A percentile compares a stretch with the other conserved stretches of the same genome.
Evolutionary conservation across 2,888 invertebrate species (phyloP).

Genomic region (Eucera pruinosa): DNA sequence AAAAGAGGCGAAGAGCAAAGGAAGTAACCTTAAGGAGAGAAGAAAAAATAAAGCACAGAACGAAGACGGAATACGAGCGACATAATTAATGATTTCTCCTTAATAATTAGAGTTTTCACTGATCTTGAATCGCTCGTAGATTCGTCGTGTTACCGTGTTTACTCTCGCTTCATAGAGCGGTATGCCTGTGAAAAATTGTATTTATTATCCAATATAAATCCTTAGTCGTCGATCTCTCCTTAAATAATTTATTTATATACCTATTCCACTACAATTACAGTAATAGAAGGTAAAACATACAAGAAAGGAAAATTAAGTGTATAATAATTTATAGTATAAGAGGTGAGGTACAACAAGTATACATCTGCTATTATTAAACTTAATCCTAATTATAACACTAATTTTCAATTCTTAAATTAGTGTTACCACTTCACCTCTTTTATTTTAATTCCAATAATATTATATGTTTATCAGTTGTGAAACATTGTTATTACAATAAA

Average conservation of each 20-base stretch:
- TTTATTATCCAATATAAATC: background rate
- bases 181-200: slow-evolving; percentile 8
- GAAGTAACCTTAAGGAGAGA: background rate
- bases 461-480: too few species aligned
- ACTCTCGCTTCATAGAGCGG: slow-evolving; percentile 66
- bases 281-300: too few species aligned
- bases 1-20: slow-evolving; percentile 24
- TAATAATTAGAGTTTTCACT: slow-evolving; percentile 80
- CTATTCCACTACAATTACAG: too few species aligned
- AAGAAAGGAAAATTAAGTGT: too few species aligned
- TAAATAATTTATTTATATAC: background rate
- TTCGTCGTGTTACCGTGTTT: slow-evolving; percentile 51
- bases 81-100: slow-evolving; percentile 77
- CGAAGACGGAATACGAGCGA: slow-evolving; percentile 57
- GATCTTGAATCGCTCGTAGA: slow-evolving; percentile 72
- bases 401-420: too few species aligned
- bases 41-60: slow-evolving; percentile 12
- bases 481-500: too few species aligned
- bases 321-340: too few species aligned
- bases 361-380: too few species aligned
- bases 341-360: too few species aligned
- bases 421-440: too few species aligned
- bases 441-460: too few species aligned
- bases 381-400: too few species aligned
- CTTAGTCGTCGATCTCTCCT: slow-evolving; percentile 3